Evolutionary conservation across 2,888 invertebrate genomes (phyloP), one percentile per base, ranked within the genome.

Genomic region (Chelonus formosanus): DNA sequence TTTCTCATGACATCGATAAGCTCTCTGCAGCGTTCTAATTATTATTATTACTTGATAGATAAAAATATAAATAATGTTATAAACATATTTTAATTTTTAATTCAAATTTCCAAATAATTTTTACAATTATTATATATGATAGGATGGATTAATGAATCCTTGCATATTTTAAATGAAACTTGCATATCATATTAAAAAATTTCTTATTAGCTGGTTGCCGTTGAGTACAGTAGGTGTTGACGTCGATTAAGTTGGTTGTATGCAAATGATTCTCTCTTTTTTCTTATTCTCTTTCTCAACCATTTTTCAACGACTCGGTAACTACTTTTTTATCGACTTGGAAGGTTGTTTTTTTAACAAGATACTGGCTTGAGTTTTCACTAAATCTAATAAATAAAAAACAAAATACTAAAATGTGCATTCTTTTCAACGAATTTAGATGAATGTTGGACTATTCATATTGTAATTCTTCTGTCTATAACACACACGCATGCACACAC

Each of bases 181-280:
- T 20, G 67, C 69, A 60, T 67, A 67, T 68, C 64, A 62, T 63
- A 7, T 32, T 31, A 45, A 47, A 55, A 50, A 45, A 63, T 61
- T 60, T 44, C 40, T 45, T 36, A 45, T 52, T 55, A 53, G 62
- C 32, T 59, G 48, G 52, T 53, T 48, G 65, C 53, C 50, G 55
- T 72, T 74, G 76, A 70, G 72, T 20, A 20, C 75, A 78, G 7
- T 7, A 52, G 79, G 79, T 80, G 79, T 76, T 75, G 76, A 77
- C 78, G 74, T 76, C 81, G 80, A 81, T 81, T 80, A 80, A 81
- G 80, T 81, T 78, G 77, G 77, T 78, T 78, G 77, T 78, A 81
- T 81, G 81, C 78, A 80, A 80, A 81, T 80, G 75, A 77, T 72
- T 74, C 72, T 71, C 72, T 71, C 73, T 73, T 68, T 48, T 66